phyloP scores from a whole-genome alignment of 2,797 vertebrate species.

The Anniella stebbinsi region DNA sequence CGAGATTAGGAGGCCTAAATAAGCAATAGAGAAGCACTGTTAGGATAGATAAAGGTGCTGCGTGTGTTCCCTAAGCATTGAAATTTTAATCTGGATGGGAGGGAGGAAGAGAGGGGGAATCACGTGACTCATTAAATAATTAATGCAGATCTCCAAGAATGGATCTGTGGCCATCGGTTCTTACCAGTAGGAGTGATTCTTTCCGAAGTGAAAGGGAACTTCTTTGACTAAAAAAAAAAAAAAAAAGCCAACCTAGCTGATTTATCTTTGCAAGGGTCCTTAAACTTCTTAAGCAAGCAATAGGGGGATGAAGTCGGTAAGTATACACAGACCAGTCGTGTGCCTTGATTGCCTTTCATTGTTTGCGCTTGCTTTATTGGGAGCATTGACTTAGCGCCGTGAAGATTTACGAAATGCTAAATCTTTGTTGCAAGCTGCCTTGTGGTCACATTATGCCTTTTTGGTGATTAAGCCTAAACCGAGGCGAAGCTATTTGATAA shows the following conservation, averaged over 20 bases:
- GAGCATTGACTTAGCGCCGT: conserved; percentile 64
- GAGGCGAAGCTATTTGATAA: conserved; percentile 78
- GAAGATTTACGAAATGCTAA: conserved; percentile 75
- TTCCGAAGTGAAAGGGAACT: conserved; percentile 85
- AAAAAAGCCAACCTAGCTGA: conserved; percentile 51
- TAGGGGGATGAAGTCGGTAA: conserved; percentile 73
- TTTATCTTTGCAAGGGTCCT: conserved; percentile 75
- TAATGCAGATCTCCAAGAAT: conserved; percentile 91
- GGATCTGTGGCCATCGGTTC: conserved; percentile 87
- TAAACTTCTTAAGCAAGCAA: conserved; percentile 77
- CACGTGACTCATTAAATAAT: conserved; percentile 98
- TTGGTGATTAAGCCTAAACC: conserved; percentile 76
- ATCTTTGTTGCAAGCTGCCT: conserved; percentile 69
- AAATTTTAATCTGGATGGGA: conserved; percentile 87
- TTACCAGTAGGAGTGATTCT: conserved; percentile 90
- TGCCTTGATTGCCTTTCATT: conserved; percentile 71
- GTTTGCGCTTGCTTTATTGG: conserved; percentile 74
- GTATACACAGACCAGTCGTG: conserved; percentile 57
- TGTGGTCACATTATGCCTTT: conserved; percentile 76
- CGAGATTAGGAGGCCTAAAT: conserved; percentile 59
- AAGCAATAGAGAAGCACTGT: conserved; percentile 48
- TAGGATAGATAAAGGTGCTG: conserved; percentile 79
- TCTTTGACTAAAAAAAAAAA: conserved; percentile 71
- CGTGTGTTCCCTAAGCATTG: conserved; percentile 78
- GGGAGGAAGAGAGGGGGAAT: conserved; percentile 41